These are phyloP conservation scores for Oncorhynchus keta DNA, from an alignment of 2,113 vertebrate species.

Conservation along the genomic window DNA sequence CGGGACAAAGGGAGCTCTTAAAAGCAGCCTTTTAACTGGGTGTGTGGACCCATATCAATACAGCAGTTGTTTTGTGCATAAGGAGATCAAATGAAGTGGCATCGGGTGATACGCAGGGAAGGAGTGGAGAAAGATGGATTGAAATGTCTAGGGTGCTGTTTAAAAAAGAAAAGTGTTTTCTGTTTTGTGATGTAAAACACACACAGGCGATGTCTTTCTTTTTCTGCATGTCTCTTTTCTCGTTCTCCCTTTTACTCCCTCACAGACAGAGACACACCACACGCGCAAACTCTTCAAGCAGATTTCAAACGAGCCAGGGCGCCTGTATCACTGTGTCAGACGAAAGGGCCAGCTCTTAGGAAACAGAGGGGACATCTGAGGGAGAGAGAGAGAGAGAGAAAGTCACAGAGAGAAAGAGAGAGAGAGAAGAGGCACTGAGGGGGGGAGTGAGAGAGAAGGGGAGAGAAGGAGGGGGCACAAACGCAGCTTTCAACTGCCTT, in stretches of 20 bases:
- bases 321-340: constrained; percentile 63
- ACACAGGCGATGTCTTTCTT: constrained; percentile 39
- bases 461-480: constrained; percentile 38
- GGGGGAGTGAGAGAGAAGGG: constrained; percentile 7
- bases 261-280: constrained; percentile 42
- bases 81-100: constrained; percentile 65
- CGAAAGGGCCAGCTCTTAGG: constrained; percentile 64
- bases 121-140: constrained; percentile 50
- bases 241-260: constrained; percentile 13
- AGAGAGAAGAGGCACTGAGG: constrained; percentile 32
- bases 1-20: constrained; percentile 66
- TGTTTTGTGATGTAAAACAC: constrained; percentile 59
- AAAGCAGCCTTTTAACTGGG: constrained; percentile 71
- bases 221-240: not conserved
- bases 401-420: constrained; percentile 1
- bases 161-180: constrained; percentile 47
- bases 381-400: constrained; percentile 11
- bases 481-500: constrained; percentile 96
- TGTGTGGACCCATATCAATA: constrained; percentile 63
- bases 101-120: constrained; percentile 40
- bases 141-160: constrained; percentile 60
- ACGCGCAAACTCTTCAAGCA: constrained; percentile 51
- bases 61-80: constrained; percentile 63
- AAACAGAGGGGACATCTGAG: constrained; percentile 64
- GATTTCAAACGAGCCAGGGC: constrained; percentile 57